Evolutionary conservation across 2,797 vertebrate genomes (phyloP), one percentile per base, ranked within the genome.

Genomic region (Melanotaenia pygmaea): DNA sequence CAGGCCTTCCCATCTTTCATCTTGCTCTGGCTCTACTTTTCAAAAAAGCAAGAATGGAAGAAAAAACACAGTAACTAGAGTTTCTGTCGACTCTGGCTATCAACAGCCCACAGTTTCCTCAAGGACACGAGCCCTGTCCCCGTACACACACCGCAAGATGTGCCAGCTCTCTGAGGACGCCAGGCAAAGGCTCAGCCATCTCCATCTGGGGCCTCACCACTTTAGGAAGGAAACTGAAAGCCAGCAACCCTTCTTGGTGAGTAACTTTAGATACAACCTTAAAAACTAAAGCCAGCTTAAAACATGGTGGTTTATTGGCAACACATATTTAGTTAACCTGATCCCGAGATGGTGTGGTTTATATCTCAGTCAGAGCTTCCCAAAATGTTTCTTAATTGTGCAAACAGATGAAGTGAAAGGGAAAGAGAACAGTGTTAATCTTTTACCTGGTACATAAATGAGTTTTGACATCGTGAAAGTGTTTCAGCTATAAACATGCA

Each of bases 141-240:
- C 98, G 0, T 99, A 99, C 92, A 98, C 98, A 18, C 95, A 94
- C 84, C 96, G 98, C 71, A 95, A 94, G 72, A 99, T 99, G 97
- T 99, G 97, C 87, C 95, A 98, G 88, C 96, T 98, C 2, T 95
- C 96, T 0, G 94, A 97, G 84, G 96, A 96, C 69, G 81, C 95
- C 78, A 83, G 93, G 64, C 96, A 96, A 88, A 94, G 97, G 35
- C 94, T 99, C 78, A 86, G 94, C 72, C 96, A 98, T 72, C 94
- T 99, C 56, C 95, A 95, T 76, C 94, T 99, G n/a, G 98, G 98
- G 8, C 98, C 98, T 30, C 95, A 96, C 81, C 87, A 88, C 85
- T 99, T 98, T 89, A 96, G 94, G 93, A 98, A 96, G 90, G 96
- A 97, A 88, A 96, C 94, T 0, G 92, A 93, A 72, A 89, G 74